Evolutionary conservation across 2,113 vertebrate genomes (phyloP).

Genomic region (Chunga burmeisteri): DNA sequence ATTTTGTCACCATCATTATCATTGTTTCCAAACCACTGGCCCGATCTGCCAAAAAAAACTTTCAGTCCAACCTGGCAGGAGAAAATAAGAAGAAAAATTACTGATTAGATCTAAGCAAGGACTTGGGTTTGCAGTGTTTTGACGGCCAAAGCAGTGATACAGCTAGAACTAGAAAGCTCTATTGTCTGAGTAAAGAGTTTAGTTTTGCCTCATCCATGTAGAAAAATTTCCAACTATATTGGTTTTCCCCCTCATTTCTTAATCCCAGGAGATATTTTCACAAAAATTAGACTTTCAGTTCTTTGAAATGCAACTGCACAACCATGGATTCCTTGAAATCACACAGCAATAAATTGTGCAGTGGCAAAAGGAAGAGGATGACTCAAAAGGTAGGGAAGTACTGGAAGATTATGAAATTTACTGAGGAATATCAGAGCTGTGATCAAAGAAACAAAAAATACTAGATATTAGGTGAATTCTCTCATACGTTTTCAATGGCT

Average conservation of each 20-base stretch:
- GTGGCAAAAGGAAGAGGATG: neutral
- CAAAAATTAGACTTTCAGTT: neutral
- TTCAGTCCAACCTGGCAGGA: conserved; percentile 51
- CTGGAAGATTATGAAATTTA: neutral
- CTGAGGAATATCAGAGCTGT: neutral
- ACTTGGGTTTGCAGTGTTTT: neutral
- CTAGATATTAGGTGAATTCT: neutral
- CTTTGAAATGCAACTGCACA: neutral
- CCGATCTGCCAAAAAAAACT: conserved; percentile 50
- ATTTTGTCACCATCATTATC: conserved; percentile 48
- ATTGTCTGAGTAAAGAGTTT: neutral
- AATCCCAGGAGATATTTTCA: neutral
- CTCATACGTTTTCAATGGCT: neutral
- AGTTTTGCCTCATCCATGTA: neutral
- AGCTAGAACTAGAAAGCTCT: neutral
- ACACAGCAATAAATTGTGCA: neutral
- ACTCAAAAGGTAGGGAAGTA: neutral
- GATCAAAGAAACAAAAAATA: neutral
- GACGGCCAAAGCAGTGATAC: neutral
- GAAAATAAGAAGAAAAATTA: neutral
- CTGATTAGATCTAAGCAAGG: neutral
- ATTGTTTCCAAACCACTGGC: conserved; percentile 58
- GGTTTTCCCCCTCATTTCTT: neutral
- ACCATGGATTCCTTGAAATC: neutral
- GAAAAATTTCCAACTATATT: neutral